These are phyloP conservation scores for Serranochromis macrocephalus DNA, from an alignment of 2,113 vertebrate species.

Conservation along the genomic window DNA sequence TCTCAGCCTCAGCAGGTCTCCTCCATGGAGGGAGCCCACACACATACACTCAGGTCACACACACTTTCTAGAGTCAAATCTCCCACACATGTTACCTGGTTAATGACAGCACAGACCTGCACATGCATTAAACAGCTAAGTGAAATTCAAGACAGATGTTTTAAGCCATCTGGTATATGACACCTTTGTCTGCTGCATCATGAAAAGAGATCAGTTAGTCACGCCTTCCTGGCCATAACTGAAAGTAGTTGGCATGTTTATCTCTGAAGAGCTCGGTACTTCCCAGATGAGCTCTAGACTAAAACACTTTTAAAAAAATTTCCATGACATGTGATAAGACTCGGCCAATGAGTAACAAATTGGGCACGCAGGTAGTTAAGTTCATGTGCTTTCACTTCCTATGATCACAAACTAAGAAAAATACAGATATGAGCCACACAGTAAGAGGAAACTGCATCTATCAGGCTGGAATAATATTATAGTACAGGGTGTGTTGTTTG, in stretches of 20 bases:
- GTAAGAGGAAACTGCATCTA: not conserved
- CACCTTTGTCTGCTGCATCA: not conserved
- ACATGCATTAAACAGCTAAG: not conserved
- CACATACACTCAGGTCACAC: not conserved
- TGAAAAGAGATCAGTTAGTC: not conserved
- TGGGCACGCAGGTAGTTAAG: not conserved
- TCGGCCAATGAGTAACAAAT: conserved; percentile 46
- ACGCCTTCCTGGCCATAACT: not conserved
- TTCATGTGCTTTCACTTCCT: not conserved
- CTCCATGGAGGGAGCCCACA: conserved; percentile 10
- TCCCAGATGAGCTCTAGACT: conserved; percentile 26
- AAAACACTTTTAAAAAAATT: not conserved
- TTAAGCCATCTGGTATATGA: not conserved
- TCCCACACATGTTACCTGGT: conserved; percentile 10
- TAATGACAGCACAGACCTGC: not conserved
- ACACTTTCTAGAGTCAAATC: not conserved
- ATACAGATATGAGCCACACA: not conserved
- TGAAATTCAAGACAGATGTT: conserved; percentile 13
- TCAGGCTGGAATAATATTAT: conserved; percentile 23
- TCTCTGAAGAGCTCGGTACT: not conserved
- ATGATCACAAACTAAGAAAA: not conserved
- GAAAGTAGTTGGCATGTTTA: conserved; percentile 37
- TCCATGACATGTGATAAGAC: conserved; percentile 41
- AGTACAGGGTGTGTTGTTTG: conserved; percentile 18
- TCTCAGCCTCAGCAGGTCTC: conserved; percentile 2